phyloP scores from a whole-genome alignment of 92 coral and sea anemone genomes.

The Parazoanthus darwini region DNA sequence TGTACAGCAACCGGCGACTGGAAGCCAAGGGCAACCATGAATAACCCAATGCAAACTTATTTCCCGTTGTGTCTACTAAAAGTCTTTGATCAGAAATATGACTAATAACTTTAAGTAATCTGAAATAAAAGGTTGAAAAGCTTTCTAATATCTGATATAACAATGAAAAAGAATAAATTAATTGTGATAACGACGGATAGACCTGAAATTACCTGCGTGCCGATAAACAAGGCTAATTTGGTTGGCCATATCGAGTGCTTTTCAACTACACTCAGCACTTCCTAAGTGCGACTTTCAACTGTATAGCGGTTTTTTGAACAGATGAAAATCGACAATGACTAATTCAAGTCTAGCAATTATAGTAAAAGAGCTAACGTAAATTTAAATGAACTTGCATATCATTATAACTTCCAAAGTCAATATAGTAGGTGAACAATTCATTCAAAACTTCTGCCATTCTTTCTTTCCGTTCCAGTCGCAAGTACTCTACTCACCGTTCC shows the following conservation, averaged over 20 bases:
- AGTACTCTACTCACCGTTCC: conserved; percentile 42
- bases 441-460: neutral
- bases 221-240: neutral
- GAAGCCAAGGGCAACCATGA: neutral
- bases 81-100: neutral
- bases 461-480: neutral
- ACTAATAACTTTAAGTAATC: no score
- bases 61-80: neutral
- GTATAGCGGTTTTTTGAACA: neutral
- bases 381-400: neutral
- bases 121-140: neutral
- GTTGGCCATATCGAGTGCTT: neutral
- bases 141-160: neutral
- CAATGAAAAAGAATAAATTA: neutral
- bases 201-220: conserved; percentile 8
- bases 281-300: neutral
- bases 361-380: neutral
- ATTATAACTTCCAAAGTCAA: conserved; percentile 18
- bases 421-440: conserved; percentile 15
- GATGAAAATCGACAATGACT: neutral
- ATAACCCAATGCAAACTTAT: no score
- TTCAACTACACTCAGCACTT: neutral
- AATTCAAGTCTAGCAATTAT: neutral
- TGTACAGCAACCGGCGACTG: neutral
- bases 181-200: neutral